Conservation (phyloP, 2,113 vertebrate species). For the Nyctibius bracteatus region DNA sequence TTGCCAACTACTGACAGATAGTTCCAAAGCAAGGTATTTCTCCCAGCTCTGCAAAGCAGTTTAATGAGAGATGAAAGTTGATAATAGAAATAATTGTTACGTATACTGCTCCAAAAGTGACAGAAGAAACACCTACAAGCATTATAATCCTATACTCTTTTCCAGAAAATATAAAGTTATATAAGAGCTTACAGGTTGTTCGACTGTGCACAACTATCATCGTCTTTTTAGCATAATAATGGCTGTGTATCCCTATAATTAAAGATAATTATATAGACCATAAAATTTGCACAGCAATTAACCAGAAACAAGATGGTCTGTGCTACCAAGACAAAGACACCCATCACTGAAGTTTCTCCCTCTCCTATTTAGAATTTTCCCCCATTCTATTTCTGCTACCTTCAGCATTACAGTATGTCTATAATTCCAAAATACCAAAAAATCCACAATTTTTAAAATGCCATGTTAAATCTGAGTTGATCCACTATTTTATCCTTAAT, state of each 20-base stretch:
- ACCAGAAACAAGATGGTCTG: slow-evolving; percentile 24
- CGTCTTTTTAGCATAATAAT: slow-evolving; percentile 63
- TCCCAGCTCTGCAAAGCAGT: neutral
- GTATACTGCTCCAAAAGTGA: neutral
- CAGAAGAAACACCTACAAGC: neutral
- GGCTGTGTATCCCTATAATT: slow-evolving; percentile 47
- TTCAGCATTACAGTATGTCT: neutral
- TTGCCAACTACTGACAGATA: neutral
- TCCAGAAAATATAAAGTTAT: slow-evolving; percentile 17
- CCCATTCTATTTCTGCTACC: neutral
- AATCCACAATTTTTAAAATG: neutral
- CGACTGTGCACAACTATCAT: slow-evolving; percentile 33
- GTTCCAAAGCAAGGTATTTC: neutral
- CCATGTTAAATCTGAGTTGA: neutral
- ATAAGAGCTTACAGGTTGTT: slow-evolving; percentile 21
- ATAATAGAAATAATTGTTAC: slow-evolving; percentile 10
- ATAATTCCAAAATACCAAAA: neutral
- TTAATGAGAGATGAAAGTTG: neutral
- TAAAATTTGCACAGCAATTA: slow-evolving; percentile 59
- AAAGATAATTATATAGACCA: slow-evolving; percentile 63
- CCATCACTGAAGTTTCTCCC: neutral
- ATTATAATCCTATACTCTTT: slow-evolving; percentile 4
- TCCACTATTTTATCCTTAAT: neutral
- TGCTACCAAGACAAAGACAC: slow-evolving; percentile 47
- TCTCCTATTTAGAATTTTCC: neutral